phyloP scores from a whole-genome alignment of 2,113 vertebrate species.

The Tursiops truncatus region DNA sequence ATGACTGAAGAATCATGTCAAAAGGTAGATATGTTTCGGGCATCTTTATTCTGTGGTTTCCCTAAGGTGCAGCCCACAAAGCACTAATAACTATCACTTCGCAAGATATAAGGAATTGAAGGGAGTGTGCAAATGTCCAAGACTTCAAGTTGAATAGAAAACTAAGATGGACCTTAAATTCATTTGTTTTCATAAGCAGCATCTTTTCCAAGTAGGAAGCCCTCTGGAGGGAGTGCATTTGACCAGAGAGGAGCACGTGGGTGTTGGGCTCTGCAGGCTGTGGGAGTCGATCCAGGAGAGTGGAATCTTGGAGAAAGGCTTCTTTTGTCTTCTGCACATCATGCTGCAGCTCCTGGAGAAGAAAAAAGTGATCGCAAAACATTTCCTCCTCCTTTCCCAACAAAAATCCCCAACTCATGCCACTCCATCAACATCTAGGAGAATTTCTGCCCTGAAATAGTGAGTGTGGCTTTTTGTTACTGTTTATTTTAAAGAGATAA shows the following conservation, averaged over 20 bases:
- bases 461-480: background rate
- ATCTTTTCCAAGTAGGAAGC: constrained; percentile 83
- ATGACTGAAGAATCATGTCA: background rate
- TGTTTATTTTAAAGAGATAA: background rate
- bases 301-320: constrained; percentile 80
- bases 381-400: background rate
- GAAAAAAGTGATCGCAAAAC: background rate
- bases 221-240: constrained; percentile 83
- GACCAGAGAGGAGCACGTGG: constrained; percentile 81
- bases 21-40: background rate
- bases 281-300: constrained; percentile 82
- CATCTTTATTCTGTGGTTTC: background rate
- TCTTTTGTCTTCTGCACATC: constrained; percentile 79
- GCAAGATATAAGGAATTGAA: background rate
- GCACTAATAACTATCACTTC: background rate
- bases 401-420: rapidly evolving
- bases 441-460: background rate
- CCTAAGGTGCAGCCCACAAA: background rate
- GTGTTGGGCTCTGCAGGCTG: constrained; percentile 78
- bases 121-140: background rate
- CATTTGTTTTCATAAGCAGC: constrained; percentile 81
- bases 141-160: background rate
- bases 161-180: constrained; percentile 86
- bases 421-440: background rate
- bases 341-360: constrained; percentile 84